A percentile compares a stretch with the other conserved stretches of the same genome.
These are phyloP conservation scores for Hydraecia micacea DNA, from an alignment of 2,888 invertebrate species.

Conservation along the genomic window DNA sequence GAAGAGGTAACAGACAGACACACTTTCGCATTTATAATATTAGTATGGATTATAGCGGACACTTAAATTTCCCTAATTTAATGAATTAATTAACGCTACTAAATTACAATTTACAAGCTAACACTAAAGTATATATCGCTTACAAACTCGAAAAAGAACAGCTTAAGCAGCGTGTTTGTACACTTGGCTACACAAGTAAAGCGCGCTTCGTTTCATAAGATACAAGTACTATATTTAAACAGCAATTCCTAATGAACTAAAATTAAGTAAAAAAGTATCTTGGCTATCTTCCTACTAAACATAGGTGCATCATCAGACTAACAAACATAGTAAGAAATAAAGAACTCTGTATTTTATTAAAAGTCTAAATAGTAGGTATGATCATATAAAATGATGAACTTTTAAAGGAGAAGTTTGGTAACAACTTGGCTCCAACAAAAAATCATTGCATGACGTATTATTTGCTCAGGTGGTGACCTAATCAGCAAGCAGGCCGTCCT, in stretches of 20 bases:
- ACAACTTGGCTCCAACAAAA: background rate
- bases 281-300: background rate
- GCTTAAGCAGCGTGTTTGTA: too few species aligned
- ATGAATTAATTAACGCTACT: too few species aligned
- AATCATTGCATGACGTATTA: background rate
- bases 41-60: too few species aligned
- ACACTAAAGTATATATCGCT: too few species aligned
- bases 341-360: background rate
- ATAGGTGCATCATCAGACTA: background rate
- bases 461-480: conserved; percentile 93
- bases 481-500: conserved; percentile 98
- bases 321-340: background rate
- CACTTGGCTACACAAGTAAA: too few species aligned
- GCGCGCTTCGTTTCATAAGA: too few species aligned
- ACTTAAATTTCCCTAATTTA: too few species aligned
- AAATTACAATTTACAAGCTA: too few species aligned
- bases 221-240: background rate
- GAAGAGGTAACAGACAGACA: too few species aligned
- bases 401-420: background rate
- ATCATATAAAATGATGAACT: background rate
- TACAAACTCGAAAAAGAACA: too few species aligned
- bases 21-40: too few species aligned
- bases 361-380: too few species aligned
- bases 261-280: background rate
- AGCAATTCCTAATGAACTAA: background rate